Percentiles rank a stretch among this genome's conserved stretches.
These are phyloP conservation scores for Psilopsiagon aurifrons DNA, from an alignment of 2,113 vertebrate species.

Conservation along the genomic window DNA sequence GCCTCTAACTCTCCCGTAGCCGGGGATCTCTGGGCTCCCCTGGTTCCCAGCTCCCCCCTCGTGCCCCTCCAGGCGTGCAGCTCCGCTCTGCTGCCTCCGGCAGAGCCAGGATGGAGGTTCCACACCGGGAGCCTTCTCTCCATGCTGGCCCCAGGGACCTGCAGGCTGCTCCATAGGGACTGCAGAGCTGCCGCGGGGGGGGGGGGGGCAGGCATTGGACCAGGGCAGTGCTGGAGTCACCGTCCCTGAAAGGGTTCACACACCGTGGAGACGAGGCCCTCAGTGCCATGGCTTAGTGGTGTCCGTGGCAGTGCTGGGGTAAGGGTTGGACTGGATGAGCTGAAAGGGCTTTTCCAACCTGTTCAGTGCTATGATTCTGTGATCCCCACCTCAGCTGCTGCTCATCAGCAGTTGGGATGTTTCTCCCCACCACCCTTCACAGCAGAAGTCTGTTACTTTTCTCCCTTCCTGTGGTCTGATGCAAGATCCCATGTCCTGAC, in stretches of 20 bases:
- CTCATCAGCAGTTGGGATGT: not conserved
- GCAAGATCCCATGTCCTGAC: fast-evolving
- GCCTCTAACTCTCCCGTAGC: not conserved
- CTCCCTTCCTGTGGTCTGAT: not conserved
- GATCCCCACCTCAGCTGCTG: not conserved
- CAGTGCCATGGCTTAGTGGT: not conserved
- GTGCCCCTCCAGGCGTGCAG: no score
- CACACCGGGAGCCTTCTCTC: not conserved
- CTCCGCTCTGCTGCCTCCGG: not conserved
- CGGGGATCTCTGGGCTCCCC: not conserved
- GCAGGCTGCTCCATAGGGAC: not conserved
- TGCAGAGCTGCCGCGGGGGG: not conserved
- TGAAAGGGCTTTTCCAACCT: not conserved
- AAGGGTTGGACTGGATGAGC: not conserved
- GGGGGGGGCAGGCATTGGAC: not conserved
- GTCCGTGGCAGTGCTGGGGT: not conserved
- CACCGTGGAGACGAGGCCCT: not conserved
- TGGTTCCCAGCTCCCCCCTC: not conserved
- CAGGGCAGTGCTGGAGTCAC: not conserved
- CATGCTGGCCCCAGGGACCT: not conserved
- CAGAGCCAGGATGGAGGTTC: not conserved
- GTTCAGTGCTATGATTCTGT: not conserved
- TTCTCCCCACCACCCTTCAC: not conserved
- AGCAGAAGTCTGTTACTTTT: not conserved
- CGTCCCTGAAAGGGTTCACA: not conserved